Conservation (phyloP, 2,797 vertebrate species). For the Hemitrygon akajei region DNA sequence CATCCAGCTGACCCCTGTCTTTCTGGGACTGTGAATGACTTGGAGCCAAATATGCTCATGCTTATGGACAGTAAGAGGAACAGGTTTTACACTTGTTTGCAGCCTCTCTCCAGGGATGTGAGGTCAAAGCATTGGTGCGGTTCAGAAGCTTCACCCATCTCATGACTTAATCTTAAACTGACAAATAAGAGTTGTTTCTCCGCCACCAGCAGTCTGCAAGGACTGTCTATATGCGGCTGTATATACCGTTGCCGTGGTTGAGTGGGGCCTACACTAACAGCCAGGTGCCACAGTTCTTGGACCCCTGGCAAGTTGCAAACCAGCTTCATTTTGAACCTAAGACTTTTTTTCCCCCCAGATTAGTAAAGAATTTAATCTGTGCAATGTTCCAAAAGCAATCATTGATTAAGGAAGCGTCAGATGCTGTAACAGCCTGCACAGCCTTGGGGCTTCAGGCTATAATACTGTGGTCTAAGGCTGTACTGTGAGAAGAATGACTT, state of each 20-base stretch:
- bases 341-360: background rate
- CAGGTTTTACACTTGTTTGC: background rate
- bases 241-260: background rate
- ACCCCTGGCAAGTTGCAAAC: background rate
- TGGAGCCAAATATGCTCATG: background rate
- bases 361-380: constrained; percentile 25
- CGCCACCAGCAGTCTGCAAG: background rate
- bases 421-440: constrained; percentile 7
- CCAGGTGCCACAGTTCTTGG: background rate
- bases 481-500: background rate
- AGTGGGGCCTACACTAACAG: background rate
- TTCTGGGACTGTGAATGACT: background rate
- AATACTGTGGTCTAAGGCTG: background rate
- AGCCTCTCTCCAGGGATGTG: background rate
- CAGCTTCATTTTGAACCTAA: background rate
- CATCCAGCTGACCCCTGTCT: background rate
- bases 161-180: background rate
- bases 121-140: background rate
- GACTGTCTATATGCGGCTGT: background rate
- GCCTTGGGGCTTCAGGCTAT: constrained; percentile 1
- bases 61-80: background rate
- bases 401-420: background rate
- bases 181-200: background rate
- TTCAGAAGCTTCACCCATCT: background rate
- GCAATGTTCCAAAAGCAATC: constrained; percentile 2